Evolutionary conservation across 2,113 vertebrate species (phyloP).

Genomic region (Clarias magur): DNA sequence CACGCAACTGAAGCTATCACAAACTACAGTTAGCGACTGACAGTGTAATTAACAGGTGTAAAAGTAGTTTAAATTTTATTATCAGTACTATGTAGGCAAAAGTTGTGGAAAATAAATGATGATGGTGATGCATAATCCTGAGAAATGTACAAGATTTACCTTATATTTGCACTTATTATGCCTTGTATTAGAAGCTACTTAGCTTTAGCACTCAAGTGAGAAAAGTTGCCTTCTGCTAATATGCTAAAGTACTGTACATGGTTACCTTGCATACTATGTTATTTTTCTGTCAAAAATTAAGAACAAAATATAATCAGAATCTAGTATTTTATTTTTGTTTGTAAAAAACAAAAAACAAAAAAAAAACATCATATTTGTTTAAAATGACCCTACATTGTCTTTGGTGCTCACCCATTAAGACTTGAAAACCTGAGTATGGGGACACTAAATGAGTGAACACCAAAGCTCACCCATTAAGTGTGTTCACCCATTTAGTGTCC

Average conservation of each 20-base stretch:
- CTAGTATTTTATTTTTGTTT: not conserved
- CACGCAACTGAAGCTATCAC: too few relatives aligned
- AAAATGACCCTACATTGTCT: not conserved
- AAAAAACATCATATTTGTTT: not conserved
- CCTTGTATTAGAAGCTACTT: too few relatives aligned
- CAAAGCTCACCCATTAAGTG: not conserved
- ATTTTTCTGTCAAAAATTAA: not conserved
- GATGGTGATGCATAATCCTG: too few relatives aligned
- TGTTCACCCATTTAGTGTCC: not conserved
- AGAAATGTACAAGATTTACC: too few relatives aligned
- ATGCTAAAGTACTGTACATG: not conserved
- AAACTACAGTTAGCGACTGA: too few relatives aligned
- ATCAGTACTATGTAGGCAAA: too few relatives aligned
- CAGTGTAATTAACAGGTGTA: too few relatives aligned
- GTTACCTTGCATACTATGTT: conserved; percentile 2
- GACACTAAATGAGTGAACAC: not conserved
- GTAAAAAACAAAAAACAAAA: too few relatives aligned
- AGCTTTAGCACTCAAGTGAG: not conserved
- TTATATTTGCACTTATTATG: too few relatives aligned
- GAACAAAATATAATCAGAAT: not conserved
- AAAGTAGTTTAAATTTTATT: too few relatives aligned
- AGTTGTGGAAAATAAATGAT: too few relatives aligned
- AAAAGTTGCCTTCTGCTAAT: not conserved
- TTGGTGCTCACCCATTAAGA: not conserved
- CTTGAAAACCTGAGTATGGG: not conserved